Evolutionary conservation across 2,797 vertebrate species (phyloP).

Genomic region (Muraenolepis orangiensis): DNA sequence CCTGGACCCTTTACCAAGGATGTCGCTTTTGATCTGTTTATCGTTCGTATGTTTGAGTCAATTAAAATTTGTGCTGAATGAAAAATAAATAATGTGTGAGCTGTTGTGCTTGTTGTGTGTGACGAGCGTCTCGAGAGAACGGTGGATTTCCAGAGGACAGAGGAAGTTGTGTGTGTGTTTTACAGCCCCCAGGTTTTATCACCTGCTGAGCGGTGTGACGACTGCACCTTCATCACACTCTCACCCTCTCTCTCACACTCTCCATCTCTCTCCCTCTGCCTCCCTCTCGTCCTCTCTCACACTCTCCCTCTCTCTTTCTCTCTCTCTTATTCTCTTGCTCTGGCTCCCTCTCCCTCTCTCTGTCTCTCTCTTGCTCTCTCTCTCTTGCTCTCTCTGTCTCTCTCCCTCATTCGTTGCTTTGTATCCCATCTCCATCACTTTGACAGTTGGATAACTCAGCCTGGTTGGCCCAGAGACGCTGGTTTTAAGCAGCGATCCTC

Average conservation of each 20-base stretch:
- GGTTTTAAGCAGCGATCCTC: no score
- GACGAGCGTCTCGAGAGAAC: conserved; percentile 53
- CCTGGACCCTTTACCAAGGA: no score
- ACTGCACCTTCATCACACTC: conserved; percentile 37
- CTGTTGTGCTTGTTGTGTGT: conserved; percentile 24
- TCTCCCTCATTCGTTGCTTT: no score
- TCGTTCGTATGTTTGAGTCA: not conserved
- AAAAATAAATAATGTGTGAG: not conserved
- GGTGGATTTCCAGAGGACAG: conserved; percentile 47
- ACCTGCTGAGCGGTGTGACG: conserved; percentile 45
- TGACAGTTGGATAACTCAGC: no score
- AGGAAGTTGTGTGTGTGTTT: conserved; percentile 31
- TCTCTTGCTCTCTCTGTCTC: no score
- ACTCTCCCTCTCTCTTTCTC: not conserved
- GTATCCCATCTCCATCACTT: no score
- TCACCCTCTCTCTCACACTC: not conserved
- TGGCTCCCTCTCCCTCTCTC: not conserved
- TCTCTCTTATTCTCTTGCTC: not conserved
- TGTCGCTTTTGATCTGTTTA: not conserved
- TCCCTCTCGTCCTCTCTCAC: not conserved
- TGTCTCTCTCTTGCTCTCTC: no score
- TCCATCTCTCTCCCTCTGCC: not conserved
- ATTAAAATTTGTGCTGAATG: not conserved
- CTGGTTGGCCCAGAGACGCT: no score
- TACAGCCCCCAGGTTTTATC: conserved; percentile 43